These are phyloP conservation scores for Pipistrellus nathusii DNA, from an alignment of 2,797 vertebrate species.

Conservation along the genomic window DNA sequence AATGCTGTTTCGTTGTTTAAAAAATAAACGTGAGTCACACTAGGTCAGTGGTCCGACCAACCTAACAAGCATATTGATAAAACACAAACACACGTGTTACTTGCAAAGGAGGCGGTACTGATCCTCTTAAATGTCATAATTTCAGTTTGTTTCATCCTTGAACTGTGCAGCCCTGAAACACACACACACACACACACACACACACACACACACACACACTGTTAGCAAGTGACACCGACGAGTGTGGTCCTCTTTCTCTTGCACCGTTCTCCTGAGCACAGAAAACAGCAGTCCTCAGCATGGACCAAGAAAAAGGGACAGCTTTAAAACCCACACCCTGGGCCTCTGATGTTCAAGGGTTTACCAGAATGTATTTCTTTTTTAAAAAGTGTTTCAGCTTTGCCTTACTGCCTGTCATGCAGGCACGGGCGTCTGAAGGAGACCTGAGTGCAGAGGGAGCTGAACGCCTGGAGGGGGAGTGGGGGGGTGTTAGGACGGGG, in stretches of 20 bases:
- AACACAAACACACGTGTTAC: not conserved
- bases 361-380: not conserved
- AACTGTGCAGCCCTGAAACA: not conserved
- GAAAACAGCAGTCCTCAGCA: not conserved
- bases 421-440: not conserved
- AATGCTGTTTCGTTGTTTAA: conserved; percentile 29
- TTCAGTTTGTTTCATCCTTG: conserved; percentile 1
- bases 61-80: not conserved
- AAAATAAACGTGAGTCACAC: conserved; percentile 1
- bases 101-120: not conserved
- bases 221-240: not conserved
- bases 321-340: not conserved
- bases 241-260: not conserved
- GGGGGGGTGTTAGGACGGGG: not conserved
- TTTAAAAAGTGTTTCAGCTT: not conserved
- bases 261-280: not conserved
- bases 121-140: conserved; percentile 25
- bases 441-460: not conserved
- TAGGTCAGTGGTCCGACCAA: not conserved
- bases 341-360: not conserved
- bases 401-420: not conserved
- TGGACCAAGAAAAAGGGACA: not conserved
- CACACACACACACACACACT: not conserved
- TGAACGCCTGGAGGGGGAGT: accelerated
- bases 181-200: not conserved